Evolutionary conservation across 2,797 vertebrate genomes (phyloP).

Genomic region (Enteromius viviparus): DNA sequence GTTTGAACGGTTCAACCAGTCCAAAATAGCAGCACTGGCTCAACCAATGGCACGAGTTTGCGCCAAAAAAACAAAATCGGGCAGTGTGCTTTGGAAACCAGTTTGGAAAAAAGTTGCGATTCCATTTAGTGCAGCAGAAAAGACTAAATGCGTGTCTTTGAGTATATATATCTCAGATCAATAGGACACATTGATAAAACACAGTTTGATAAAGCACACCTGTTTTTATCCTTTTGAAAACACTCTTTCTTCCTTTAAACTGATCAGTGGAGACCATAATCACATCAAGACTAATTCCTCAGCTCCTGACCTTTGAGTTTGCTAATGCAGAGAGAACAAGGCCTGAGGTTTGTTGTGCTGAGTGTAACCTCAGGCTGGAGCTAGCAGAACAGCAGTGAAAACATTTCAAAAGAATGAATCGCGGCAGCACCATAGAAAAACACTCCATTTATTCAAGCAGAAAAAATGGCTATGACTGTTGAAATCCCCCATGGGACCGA

Average conservation of each 20-base stretch:
- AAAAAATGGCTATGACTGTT: slow-evolving; percentile 38
- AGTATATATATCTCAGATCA: slow-evolving; percentile 18
- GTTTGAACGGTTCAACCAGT: not conserved
- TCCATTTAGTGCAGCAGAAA: not conserved
- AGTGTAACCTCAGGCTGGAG: slow-evolving; percentile 9
- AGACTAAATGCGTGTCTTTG: not conserved
- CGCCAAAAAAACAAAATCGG: not conserved
- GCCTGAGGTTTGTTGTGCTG: slow-evolving; percentile 11
- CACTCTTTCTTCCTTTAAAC: not conserved
- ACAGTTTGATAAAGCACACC: not conserved
- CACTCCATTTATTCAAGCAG: slow-evolving; percentile 26
- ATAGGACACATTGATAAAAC: not conserved
- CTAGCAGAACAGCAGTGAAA: slow-evolving; percentile 1
- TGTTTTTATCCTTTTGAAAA: slow-evolving; percentile 4
- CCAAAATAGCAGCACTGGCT: slow-evolving; percentile 1
- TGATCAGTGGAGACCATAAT: slow-evolving; percentile 18
- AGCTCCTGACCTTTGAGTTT: slow-evolving; percentile 32
- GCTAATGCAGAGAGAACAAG: slow-evolving; percentile 21
- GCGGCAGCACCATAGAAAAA: not conserved
- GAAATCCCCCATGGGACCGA: slow-evolving; percentile 42
- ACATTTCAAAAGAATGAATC: not conserved
- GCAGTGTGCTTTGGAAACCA: not conserved
- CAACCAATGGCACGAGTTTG: not conserved
- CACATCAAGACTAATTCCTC: slow-evolving; percentile 32
- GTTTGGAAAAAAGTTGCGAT: not conserved